A percentile compares a stretch with the other conserved stretches of the same genome.
Conservation (phyloP, 2,888 invertebrate genomes). For the Dasysyrphus tricinctus region DNA sequence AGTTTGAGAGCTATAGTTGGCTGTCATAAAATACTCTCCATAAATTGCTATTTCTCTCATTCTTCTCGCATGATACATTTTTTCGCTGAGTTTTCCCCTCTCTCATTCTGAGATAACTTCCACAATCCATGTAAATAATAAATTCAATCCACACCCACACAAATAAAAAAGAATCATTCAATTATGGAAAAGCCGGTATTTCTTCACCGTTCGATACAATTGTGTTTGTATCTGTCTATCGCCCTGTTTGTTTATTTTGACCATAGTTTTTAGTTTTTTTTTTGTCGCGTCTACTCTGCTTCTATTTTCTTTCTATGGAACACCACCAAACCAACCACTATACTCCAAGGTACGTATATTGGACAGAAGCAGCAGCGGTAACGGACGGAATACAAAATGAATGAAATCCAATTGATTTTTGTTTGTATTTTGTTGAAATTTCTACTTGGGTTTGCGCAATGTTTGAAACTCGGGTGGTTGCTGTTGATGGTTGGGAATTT, state of each 20-base stretch:
- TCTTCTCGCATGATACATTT: slow-evolving; percentile 37
- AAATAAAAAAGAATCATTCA: background rate
- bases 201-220: slow-evolving; percentile 24
- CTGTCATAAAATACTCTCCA: slow-evolving; percentile 11
- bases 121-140: slow-evolving; percentile 37
- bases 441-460: slow-evolving; percentile 18
- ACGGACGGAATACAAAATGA: slow-evolving; percentile 39
- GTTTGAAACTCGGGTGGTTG: background rate
- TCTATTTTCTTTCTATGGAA: background rate
- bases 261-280: background rate
- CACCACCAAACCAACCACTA: too few relatives aligned
- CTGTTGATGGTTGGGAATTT: background rate
- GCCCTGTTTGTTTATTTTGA: slow-evolving; percentile 43
- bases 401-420: slow-evolving; percentile 72
- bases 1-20: slow-evolving; percentile 35
- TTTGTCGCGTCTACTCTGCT: background rate
- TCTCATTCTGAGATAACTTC: background rate
- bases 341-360: background rate
- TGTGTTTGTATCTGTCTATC: slow-evolving; percentile 23
- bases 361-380: background rate
- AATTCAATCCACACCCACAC: slow-evolving; percentile 58
- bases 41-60: background rate
- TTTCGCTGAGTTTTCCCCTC: slow-evolving; percentile 55
- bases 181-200: slow-evolving; percentile 69
- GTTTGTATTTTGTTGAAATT: slow-evolving; percentile 35